Evolutionary conservation across 2,113 vertebrate species (phyloP).

Genomic region (Australoheros scitulus): DNA sequence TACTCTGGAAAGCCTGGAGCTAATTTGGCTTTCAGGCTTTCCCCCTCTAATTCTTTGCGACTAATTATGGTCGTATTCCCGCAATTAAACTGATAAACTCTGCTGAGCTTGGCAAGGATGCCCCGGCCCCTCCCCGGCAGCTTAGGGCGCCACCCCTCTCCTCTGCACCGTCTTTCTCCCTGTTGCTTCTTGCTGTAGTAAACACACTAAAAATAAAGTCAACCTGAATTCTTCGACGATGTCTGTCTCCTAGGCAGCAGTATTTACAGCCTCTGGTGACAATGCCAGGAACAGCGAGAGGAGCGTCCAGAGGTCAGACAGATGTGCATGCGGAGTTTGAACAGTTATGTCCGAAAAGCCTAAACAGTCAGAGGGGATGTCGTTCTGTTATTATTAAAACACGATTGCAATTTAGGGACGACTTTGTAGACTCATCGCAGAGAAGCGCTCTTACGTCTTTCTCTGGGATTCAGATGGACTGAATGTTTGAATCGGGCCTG

Average conservation of each 20-base stretch:
- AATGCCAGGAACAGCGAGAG: constrained; percentile 66
- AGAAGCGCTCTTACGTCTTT: constrained; percentile 15
- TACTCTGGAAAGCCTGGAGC: constrained; percentile 71
- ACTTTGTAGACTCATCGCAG: constrained; percentile 8
- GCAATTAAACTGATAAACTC: constrained; percentile 79
- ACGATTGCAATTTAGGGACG: constrained; percentile 16
- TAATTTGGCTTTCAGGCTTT: constrained; percentile 76
- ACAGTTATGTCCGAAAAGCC: constrained; percentile 40
- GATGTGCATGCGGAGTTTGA: constrained; percentile 53
- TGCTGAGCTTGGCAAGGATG: constrained; percentile 61
- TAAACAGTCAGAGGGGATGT: constrained; percentile 38
- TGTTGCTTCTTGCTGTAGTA: constrained; percentile 28
- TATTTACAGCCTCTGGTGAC: constrained; percentile 70
- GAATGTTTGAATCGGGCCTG: constrained; percentile 61
- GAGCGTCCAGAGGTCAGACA: constrained; percentile 75
- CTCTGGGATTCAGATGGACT: constrained; percentile 25
- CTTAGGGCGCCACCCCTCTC: constrained; percentile 20
- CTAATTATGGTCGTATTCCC: constrained; percentile 77
- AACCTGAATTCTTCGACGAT: constrained; percentile 61
- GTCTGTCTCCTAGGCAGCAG: constrained; percentile 56
- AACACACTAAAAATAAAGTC: constrained; percentile 73
- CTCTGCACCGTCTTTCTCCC: constrained; percentile 13
- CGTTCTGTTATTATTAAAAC: constrained; percentile 30
- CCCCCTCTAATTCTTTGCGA: constrained; percentile 74
- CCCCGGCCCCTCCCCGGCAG: constrained; percentile 5